Percentiles rank a stretch among this genome's conserved stretches.
These are phyloP conservation scores for Mimachlamys varia DNA, from an alignment of 2,888 invertebrate species.

Conservation along the genomic window DNA sequence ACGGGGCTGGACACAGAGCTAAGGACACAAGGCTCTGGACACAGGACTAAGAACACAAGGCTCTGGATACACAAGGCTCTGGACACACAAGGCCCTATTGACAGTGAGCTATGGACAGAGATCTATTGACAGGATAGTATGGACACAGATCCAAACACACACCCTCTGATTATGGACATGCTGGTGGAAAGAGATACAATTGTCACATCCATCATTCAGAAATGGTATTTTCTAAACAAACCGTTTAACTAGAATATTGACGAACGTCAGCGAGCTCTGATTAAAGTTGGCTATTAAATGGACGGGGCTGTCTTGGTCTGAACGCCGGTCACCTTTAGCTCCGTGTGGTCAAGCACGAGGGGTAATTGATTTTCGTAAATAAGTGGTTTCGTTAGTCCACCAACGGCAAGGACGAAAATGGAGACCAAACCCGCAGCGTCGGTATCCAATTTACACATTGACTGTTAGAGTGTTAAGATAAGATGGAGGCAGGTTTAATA, in stretches of 20 bases:
- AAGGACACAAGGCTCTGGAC: not conserved
- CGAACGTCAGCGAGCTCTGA: constrained; percentile 31
- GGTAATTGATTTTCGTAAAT: constrained; percentile 23
- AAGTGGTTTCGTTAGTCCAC: constrained; percentile 29
- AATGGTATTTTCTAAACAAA: constrained; percentile 23
- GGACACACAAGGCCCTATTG: not conserved
- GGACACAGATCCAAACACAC: not conserved
- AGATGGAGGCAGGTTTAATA: not conserved
- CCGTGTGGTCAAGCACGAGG: not conserved
- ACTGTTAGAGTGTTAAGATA: constrained; percentile 7
- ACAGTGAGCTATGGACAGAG: not conserved
- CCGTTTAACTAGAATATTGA: constrained; percentile 27
- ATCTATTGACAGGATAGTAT: not conserved
- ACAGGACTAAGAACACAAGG: not conserved
- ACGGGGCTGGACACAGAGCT: not conserved
- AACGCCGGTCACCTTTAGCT: constrained; percentile 6
- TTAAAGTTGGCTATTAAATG: constrained; percentile 22
- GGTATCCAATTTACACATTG: not conserved
- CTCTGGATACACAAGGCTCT: not conserved
- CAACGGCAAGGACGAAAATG: constrained; percentile 16
- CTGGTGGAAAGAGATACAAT: constrained; percentile 21
- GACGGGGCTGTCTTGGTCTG: not conserved
- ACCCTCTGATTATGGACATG: constrained; percentile 6
- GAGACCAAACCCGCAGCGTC: not conserved
- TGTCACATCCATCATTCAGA: constrained; percentile 21